phyloP scores from a whole-genome alignment of 2,797 vertebrate species.

The Hydrocynus forskahlii region DNA sequence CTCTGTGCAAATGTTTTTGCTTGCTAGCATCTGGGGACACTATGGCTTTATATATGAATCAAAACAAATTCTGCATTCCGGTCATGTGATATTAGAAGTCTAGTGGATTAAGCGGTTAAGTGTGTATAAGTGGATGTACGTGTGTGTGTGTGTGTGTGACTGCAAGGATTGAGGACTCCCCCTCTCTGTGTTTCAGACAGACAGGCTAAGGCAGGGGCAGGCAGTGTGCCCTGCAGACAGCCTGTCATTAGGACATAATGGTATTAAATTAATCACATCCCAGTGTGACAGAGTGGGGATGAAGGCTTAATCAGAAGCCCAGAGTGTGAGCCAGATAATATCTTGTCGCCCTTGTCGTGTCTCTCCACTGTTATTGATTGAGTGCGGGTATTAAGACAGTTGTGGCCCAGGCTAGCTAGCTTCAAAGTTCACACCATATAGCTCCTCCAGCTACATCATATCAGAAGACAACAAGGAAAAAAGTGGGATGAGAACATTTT shows the following conservation, averaged over 20 bases:
- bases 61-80: constrained; percentile 51
- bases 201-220: constrained; percentile 55
- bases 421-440: constrained; percentile 12
- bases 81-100: constrained; percentile 46
- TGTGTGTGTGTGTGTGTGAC: constrained; percentile 32
- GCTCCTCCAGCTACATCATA: neutral
- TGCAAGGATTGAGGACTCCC: constrained; percentile 34
- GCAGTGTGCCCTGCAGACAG: constrained; percentile 74
- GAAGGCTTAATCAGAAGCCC: constrained; percentile 84
- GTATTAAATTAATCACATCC: constrained; percentile 87
- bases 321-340: constrained; percentile 85
- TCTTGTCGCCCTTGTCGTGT: constrained; percentile 85
- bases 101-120: constrained; percentile 40
- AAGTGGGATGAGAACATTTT: neutral
- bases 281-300: constrained; percentile 83
- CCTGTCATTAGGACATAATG: constrained; percentile 86
- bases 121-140: constrained; percentile 26
- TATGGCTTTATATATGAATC: constrained; percentile 45
- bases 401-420: constrained; percentile 62
- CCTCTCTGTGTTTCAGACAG: constrained; percentile 40
- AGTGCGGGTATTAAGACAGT: constrained; percentile 80
- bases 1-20: constrained; percentile 57
- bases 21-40: constrained; percentile 59
- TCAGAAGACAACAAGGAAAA: constrained; percentile 24
- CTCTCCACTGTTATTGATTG: constrained; percentile 82